Evolutionary conservation across 1,140 invertebrate genomes (phyloP).

Genomic region (Oscheius sp.): DNA sequence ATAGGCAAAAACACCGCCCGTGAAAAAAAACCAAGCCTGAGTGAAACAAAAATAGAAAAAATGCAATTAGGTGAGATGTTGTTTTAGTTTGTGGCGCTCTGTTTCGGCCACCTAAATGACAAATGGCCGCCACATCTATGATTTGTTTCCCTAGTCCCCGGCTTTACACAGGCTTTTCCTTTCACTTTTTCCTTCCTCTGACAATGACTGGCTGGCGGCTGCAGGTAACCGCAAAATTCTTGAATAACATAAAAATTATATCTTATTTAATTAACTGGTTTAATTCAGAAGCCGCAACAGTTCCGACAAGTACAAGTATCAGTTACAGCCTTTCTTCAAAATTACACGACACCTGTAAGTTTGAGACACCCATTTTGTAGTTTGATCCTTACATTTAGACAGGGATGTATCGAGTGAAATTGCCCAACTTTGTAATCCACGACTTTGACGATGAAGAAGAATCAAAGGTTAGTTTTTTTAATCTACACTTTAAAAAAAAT

Average conservation of each 20-base stretch:
- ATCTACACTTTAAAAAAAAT: not conserved
- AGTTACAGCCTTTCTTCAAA: not conserved
- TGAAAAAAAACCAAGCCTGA: too few species aligned
- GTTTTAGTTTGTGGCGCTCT: too few species aligned
- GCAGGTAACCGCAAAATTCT: not conserved
- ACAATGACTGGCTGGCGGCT: not conserved
- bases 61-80: too few species aligned
- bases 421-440: slow-evolving; percentile 17
- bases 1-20: too few species aligned
- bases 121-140: not conserved
- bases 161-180: slow-evolving; percentile 1
- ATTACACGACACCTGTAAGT: not conserved
- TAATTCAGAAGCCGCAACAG: not conserved
- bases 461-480: slow-evolving; percentile 6
- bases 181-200: not conserved
- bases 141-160: not conserved
- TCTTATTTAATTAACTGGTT: not conserved
- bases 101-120: not conserved
- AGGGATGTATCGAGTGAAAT: slow-evolving; percentile 13
- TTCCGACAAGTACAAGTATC: not conserved
- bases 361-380: not conserved
- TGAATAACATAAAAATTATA: too few species aligned
- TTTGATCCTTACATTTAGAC: not conserved
- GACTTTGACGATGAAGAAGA: slow-evolving; percentile 29
- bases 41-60: too few species aligned